These are phyloP conservation scores for Camelus dromedarius DNA, from an alignment of 2,113 vertebrate genomes.

Conservation along the genomic window DNA sequence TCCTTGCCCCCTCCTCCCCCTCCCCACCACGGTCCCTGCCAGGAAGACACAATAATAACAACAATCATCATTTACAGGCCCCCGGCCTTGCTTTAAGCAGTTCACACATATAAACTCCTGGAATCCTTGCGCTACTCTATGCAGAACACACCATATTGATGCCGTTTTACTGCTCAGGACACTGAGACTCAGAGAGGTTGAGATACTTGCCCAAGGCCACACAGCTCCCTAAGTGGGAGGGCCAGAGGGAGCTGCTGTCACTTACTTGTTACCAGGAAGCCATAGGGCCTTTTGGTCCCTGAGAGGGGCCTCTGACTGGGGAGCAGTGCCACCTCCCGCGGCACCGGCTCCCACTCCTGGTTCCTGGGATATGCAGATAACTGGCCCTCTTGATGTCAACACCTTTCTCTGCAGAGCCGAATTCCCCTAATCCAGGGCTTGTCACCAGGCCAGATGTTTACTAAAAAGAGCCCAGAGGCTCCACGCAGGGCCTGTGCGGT, in stretches of 20 bases:
- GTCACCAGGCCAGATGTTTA: not conserved
- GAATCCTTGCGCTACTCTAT: rapidly evolving
- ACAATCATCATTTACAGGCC: rapidly evolving
- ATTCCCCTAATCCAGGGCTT: rapidly evolving
- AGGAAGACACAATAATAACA: rapidly evolving
- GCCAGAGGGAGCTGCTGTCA: rapidly evolving
- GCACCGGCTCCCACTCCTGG: not conserved
- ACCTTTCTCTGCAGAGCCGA: not conserved
- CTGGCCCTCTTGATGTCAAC: rapidly evolving
- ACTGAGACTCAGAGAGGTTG: not conserved
- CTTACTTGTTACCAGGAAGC: not conserved
- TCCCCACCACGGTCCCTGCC: not conserved
- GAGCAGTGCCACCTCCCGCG: no score
- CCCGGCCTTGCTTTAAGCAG: rapidly evolving
- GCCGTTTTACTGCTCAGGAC: not conserved
- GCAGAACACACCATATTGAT: rapidly evolving
- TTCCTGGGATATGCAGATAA: rapidly evolving
- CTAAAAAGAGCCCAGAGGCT: not conserved
- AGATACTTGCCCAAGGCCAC: not conserved
- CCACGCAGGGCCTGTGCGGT: rapidly evolving
- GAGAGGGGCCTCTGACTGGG: not conserved
- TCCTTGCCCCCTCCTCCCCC: rapidly evolving
- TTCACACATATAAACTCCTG: rapidly evolving
- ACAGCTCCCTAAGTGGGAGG: not conserved
- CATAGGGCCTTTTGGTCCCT: not conserved